Base-by-base conservation (phyloP, 2,888 invertebrate genomes). In the Callinectes sapidus region DNA sequence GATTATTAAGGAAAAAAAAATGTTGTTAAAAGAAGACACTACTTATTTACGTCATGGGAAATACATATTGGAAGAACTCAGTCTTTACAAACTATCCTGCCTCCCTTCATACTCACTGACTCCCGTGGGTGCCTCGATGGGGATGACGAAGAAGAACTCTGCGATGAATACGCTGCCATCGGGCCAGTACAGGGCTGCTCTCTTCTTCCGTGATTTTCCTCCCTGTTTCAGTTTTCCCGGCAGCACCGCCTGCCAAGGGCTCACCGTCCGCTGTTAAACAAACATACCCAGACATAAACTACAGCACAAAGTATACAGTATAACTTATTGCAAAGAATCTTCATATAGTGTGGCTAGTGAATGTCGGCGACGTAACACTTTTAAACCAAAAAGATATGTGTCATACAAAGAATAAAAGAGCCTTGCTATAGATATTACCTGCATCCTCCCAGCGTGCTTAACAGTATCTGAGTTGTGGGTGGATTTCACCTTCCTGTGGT, bases 91-190 rank as follows among this genome's bases (percentile, higher is more conserved):
- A 14, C 87, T 10, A 14, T 2, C 28, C 16, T 2, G 23, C n/a
- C 14, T 16, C 8, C 32, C 66, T 35, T 8, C 39, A 28, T 14
- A 93, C 93, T 91, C 42, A 93, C 93, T 35, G 66, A 91, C 86
- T 85, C 93, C 93, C 13, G 86, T 39, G 28, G 91, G 91, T n/a
- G 91, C 91, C n/a, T 61, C 10, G 54, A 93, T 93, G 71, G 93
- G 93, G 35, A 93, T 85, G 42, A 85, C 88, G 89, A 93, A 89
- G 54, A 55, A 89, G 89, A 93, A 93, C 66, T 93, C 93, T 0
- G 91, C 91, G 16, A 89, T 89, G 54, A 93, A 93, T 1, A 14
- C 6, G n/a, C 91, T 91, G 23, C 81, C 91, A 10, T 16, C 3
- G 0, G 93, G 93, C 91, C 89, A 93, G 16, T 39, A 23, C 23